Evolutionary conservation across 2,888 invertebrate genomes (phyloP), one percentile per base, ranked within the genome.

Genomic region (Kryphioiulus occultus): DNA sequence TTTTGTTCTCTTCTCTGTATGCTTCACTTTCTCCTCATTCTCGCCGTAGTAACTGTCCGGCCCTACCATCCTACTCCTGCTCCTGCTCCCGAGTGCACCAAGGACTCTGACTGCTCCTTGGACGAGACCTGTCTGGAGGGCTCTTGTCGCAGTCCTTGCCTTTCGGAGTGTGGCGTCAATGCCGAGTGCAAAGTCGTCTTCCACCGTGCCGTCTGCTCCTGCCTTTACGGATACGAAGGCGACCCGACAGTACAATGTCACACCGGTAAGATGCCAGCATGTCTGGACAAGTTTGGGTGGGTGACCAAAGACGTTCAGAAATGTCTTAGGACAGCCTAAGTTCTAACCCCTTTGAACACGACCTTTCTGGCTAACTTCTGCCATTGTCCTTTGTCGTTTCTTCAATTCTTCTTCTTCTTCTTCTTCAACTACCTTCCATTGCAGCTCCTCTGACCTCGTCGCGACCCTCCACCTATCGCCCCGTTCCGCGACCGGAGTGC

Each of bases 131-230:
- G 91, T 85, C 82, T 87, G 19, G 89, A 89, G 19, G 84, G 88
- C 30, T 89, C 88, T 42, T 90, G 90, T 87, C 88, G 88, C 90
- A 96, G 95, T 92, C 97, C 97, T 88, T 97, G 97, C 89, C 39
- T 53, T 15, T 85, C 91, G 90, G 89, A 90, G n/a, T 90, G 90
- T 85, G 90, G 90, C 39, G 87, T 89, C 17, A 90, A 90, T 87
- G 89, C 90, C 10, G 85, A 90, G 26, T 90, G 90, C 87, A 95
- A 96, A 91, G 96, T 96, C 0, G 92, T 95, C 87, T 95, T 96
- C 90, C 97, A 97, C 91, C 94, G 94, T 88, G 95, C 96, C 0
- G 94, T 96, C 3, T 97, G 97, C 91, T 96, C 95, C 92, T 97
- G 97, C 91, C 92, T 95, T 83, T 92, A 93, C 83, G 96, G 96